Percentiles rank a stretch among this genome's conserved stretches.
phyloP scores from a whole-genome alignment of 2,888 invertebrate genomes.

The Parapristionchus giblindavisi region DNA sequence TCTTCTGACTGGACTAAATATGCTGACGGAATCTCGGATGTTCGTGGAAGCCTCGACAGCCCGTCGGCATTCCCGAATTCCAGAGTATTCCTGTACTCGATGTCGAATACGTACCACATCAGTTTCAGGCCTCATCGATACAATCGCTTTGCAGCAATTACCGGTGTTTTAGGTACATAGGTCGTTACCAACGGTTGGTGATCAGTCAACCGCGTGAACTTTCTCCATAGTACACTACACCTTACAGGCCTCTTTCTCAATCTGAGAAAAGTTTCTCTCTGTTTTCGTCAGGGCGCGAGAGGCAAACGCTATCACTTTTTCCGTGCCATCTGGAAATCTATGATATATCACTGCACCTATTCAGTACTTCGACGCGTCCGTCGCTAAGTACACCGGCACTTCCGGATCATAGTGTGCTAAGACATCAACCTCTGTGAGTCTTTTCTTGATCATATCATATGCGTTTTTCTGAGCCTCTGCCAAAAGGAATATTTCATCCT shows the following conservation, averaged over 20 bases:
- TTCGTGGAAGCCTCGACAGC: constrained; percentile 60
- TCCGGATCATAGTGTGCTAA: constrained; percentile 48
- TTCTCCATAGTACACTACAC: no score
- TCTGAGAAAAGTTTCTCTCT: constrained; percentile 70
- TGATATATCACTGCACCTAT: constrained; percentile 59
- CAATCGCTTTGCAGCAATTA: constrained; percentile 60
- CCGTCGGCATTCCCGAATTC: constrained; percentile 70
- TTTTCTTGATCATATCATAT: neutral
- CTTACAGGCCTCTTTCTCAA: constrained; percentile 71
- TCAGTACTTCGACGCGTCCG: constrained; percentile 51
- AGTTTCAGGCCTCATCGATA: constrained; percentile 72
- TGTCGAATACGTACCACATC: constrained; percentile 69
- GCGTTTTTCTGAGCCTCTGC: constrained; percentile 13
- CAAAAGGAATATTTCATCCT: constrained; percentile 29
- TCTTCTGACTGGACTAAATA: neutral
- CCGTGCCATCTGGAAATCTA: constrained; percentile 47
- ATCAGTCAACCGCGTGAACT: constrained; percentile 70
- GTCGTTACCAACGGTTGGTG: constrained; percentile 72
- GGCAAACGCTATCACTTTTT: constrained; percentile 55
- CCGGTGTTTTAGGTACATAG: constrained; percentile 46
- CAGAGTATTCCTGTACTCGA: constrained; percentile 70
- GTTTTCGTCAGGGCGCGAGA: constrained; percentile 52
- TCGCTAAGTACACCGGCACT: constrained; percentile 42
- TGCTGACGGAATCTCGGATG: neutral
- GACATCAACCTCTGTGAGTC: constrained; percentile 25